phyloP scores from a whole-genome alignment of 2,113 vertebrate genomes.

The Polyodon spathula region DNA sequence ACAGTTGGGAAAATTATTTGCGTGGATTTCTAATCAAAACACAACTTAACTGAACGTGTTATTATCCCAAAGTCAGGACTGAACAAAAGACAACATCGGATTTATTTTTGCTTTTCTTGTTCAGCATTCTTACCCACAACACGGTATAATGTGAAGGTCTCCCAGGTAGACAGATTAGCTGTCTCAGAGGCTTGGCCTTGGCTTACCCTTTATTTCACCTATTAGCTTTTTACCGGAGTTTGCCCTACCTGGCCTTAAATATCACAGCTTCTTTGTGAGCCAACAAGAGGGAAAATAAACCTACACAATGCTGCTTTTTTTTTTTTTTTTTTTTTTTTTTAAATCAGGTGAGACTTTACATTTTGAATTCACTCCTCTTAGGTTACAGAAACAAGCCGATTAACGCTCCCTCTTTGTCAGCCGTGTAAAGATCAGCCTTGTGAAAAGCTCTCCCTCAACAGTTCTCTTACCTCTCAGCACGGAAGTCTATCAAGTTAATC shows the following conservation, averaged over 20 bases:
- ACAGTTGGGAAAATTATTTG: slow-evolving; percentile 10
- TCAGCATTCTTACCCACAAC: slow-evolving; percentile 33
- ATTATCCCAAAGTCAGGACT: slow-evolving; percentile 12
- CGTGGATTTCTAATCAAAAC: slow-evolving; percentile 12
- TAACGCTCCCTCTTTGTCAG: slow-evolving; percentile 60
- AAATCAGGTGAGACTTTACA: slow-evolving; percentile 70
- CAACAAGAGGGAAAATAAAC: slow-evolving; percentile 36
- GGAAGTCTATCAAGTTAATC: slow-evolving; percentile 85
- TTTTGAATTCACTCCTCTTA: slow-evolving; percentile 60
- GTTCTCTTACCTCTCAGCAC: slow-evolving; percentile 69
- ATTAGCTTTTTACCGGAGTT: slow-evolving; percentile 52
- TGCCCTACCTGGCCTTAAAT: slow-evolving; percentile 46
- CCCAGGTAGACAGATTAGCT: slow-evolving; percentile 35
- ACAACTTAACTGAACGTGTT: slow-evolving; percentile 8
- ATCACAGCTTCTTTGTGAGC: slow-evolving; percentile 45
- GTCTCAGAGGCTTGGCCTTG: slow-evolving; percentile 48
- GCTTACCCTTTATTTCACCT: slow-evolving; percentile 64
- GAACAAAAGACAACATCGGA: background rate
- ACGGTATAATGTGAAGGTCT: slow-evolving; percentile 34
- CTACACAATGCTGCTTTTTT: slow-evolving; percentile 43
- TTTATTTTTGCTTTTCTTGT: background rate
- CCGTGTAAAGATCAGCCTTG: slow-evolving; percentile 51
- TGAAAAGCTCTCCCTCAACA: slow-evolving; percentile 59
- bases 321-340: slow-evolving; percentile 32
- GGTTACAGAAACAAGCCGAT: slow-evolving; percentile 80